A percentile compares a stretch with the other conserved stretches of the same genome.
Evolutionary conservation across 2,888 invertebrate genomes (phyloP).

Genomic region (Stenolophus ochropezus): DNA sequence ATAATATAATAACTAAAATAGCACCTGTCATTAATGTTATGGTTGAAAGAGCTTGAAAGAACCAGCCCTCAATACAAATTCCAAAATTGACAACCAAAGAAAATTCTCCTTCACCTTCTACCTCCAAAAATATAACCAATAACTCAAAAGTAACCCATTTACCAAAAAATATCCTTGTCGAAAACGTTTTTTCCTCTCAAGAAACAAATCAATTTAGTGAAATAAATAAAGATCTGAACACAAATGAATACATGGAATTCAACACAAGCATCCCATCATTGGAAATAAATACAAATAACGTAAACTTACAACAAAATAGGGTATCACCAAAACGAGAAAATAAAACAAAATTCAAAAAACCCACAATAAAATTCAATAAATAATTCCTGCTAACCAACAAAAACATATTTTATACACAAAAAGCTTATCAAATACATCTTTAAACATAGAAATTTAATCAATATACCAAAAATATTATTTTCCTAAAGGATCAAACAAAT

Average conservation of each 20-base stretch:
- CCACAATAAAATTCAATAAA: not conserved
- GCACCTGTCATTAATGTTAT: too few species aligned
- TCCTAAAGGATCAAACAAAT: not conserved
- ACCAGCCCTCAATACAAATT: not conserved
- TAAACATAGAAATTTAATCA: too few species aligned
- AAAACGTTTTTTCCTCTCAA: not conserved
- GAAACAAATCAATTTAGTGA: too few species aligned
- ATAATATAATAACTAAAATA: too few species aligned
- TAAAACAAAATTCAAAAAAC: not conserved
- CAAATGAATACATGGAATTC: too few species aligned
- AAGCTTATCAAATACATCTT: not conserved
- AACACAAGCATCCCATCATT: too few species aligned
- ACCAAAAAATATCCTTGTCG: not conserved
- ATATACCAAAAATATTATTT: not conserved
- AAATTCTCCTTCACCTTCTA: not conserved
- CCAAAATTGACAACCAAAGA: not conserved
- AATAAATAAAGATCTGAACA: too few species aligned
- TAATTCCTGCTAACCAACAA: too few species aligned
- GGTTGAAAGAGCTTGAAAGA: not conserved
- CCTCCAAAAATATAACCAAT: not conserved
- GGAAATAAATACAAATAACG: too few species aligned
- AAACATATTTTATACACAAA: too few species aligned
- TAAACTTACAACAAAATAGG: too few species aligned
- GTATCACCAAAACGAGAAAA: not conserved
- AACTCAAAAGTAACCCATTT: too few species aligned